Base-by-base conservation (phyloP, 1,140 invertebrate species). In the Galendromus occidentalis region DNA sequence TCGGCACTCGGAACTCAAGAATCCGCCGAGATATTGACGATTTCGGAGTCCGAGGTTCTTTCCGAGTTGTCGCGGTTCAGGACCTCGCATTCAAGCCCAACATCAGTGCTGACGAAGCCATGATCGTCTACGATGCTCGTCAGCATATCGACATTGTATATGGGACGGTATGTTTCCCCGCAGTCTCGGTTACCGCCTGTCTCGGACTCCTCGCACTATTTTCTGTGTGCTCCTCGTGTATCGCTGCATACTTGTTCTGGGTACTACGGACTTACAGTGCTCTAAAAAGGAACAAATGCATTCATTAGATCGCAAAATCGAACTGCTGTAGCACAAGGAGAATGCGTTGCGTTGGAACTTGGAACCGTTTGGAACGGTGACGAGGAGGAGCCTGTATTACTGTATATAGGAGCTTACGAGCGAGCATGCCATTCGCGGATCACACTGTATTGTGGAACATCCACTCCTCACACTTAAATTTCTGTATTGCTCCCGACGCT, bases 51-150 rank as follows among this genome's bases (percentile, higher is more conserved):
- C 12, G 88, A 86, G 7, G 88, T 91, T 18, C 86, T 83, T 69
- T 87, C 86, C 1, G 81, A 87, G 42, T 91, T 69, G 88, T 93
- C n/a, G 89, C 92, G 29, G 89, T 87, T 75, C 86, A 87, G 12
- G 90, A 93, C 74, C 76, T 93, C 22, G 87, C 86, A n/a, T 93
- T 92, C 74, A 87, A 85, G 70, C 86, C 87, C 0, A 86, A 89
- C 68, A 79, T 80, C 22, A 82, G 83, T 42, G 81, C 83, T 18
- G 86, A 89, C 75, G 67, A 69, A 22, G 83, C 65, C 17, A 59
- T 59, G 18, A 47, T 69, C 41, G 64, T 71, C 0, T 90, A 91
- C 74, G 85, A 88, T 74, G 89, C 88, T 28, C 80, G 85, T 72
- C 80, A 84, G 42, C 85, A 88, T 73, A 87, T 89, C 74, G 85